Percentiles rank a stretch among this genome's conserved stretches.
phyloP scores from a whole-genome alignment of 30 jellyfish, hydroid and myxozoan genomes.

The Rhopilema esculentum region DNA sequence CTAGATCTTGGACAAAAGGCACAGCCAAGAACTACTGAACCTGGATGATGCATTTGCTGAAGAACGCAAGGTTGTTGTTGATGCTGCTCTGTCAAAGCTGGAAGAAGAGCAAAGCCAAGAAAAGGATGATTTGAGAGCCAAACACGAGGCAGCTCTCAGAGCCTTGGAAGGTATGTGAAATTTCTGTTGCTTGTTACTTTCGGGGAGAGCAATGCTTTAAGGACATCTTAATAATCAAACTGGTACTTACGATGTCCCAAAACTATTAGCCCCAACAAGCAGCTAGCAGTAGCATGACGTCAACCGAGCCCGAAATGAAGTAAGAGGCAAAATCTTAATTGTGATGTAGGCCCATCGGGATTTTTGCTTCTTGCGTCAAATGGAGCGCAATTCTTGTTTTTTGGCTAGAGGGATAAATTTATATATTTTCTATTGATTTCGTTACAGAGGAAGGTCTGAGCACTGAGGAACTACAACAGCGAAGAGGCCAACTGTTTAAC shows the following conservation, averaged over 20 bases:
- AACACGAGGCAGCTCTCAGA: slow-evolving; percentile 81
- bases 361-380: no score
- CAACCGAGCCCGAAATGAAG: no score
- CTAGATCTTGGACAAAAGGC: slow-evolving; percentile 92
- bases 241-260: no score
- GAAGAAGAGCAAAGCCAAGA: slow-evolving; percentile 78
- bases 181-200: not conserved
- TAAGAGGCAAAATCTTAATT: no score
- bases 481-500: slow-evolving; percentile 87
- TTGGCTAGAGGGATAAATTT: not conserved
- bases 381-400: no score
- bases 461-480: slow-evolving; percentile 88
- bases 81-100: slow-evolving; percentile 82
- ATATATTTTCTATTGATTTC: not conserved
- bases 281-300: no score
- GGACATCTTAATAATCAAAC: not conserved
- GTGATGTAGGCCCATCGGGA: no score
- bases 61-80: slow-evolving; percentile 83
- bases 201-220: no score
- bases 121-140: slow-evolving; percentile 79
- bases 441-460: slow-evolving; percentile 58
- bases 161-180: slow-evolving; percentile 70
- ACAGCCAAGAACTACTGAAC: slow-evolving; percentile 79
- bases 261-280: no score
- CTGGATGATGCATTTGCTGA: slow-evolving; percentile 79